phyloP scores from a whole-genome alignment of 1,140 invertebrate species.

The Pseudomyrmex concolor region DNA sequence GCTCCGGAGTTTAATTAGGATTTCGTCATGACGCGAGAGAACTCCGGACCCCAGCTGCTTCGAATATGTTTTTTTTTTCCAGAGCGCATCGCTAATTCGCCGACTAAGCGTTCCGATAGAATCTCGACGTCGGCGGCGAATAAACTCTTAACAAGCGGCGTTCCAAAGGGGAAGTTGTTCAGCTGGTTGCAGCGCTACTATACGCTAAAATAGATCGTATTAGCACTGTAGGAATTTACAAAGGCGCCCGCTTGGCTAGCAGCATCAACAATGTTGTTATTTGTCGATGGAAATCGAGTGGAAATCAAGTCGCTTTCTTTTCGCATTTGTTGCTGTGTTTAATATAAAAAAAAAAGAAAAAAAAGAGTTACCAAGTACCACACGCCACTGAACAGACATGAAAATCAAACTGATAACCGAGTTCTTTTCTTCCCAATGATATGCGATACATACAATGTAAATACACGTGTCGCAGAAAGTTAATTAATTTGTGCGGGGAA shows the following conservation, averaged over 20 bases:
- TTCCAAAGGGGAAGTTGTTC: conserved; percentile 32
- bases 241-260: not conserved
- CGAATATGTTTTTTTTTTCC: conserved; percentile 49
- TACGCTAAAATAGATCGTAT: conserved; percentile 41
- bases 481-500: conserved; percentile 4
- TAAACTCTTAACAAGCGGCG: conserved; percentile 54
- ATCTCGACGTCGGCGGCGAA: conserved; percentile 48
- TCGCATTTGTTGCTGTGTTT: not conserved
- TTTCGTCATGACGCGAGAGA: conserved; percentile 49
- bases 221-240: conserved; percentile 8
- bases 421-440: too few species aligned
- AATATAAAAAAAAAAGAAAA: not conserved
- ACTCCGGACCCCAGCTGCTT: conserved; percentile 49
- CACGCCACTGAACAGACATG: too few species aligned
- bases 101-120: conserved; percentile 59
- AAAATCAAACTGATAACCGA: too few species aligned
- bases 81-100: conserved; percentile 58
- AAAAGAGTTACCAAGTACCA: too few species aligned
- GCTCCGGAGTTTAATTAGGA: conserved; percentile 58
- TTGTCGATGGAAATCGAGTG: not conserved
- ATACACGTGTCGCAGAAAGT: not conserved
- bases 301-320: not conserved
- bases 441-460: too few species aligned
- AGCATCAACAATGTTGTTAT: not conserved
- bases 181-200: conserved; percentile 35